A percentile compares a stretch with the other conserved stretches of the same genome.
phyloP scores from a whole-genome alignment of 2,888 invertebrate species.

The Stenotaenia linearis region DNA sequence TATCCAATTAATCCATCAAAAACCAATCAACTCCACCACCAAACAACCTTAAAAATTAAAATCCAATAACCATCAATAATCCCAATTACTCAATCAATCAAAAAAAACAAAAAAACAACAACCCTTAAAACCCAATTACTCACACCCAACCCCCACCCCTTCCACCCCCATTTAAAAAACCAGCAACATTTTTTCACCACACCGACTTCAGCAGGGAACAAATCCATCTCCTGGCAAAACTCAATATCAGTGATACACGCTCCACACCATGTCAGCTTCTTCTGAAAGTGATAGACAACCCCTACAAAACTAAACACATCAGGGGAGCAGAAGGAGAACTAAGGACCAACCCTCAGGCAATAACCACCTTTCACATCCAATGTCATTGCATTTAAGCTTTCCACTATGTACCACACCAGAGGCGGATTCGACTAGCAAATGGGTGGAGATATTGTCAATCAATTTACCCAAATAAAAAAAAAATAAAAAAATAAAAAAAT shows the following conservation, averaged over 20 bases:
- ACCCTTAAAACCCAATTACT: too few species aligned
- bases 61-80: too few species aligned
- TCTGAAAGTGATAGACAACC: background rate
- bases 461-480: background rate
- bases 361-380: slow-evolving; percentile 2
- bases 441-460: background rate
- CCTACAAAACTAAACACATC: slow-evolving; percentile 14
- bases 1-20: too few species aligned
- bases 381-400: background rate
- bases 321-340: background rate
- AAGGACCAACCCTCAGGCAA: background rate
- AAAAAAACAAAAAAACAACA: too few species aligned
- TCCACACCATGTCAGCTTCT: background rate
- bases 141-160: too few species aligned
- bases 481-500: background rate
- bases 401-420: background rate
- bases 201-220: background rate
- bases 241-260: background rate
- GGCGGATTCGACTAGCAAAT: background rate
- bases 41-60: too few species aligned
- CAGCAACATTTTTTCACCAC: background rate
- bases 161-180: too few species aligned
- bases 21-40: too few species aligned
- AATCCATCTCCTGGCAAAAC: background rate
- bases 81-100: too few species aligned